Evolutionary conservation across 2,797 vertebrate genomes (phyloP), one percentile per base, ranked within the genome.

Genomic region (Anolis apletophallus): DNA sequence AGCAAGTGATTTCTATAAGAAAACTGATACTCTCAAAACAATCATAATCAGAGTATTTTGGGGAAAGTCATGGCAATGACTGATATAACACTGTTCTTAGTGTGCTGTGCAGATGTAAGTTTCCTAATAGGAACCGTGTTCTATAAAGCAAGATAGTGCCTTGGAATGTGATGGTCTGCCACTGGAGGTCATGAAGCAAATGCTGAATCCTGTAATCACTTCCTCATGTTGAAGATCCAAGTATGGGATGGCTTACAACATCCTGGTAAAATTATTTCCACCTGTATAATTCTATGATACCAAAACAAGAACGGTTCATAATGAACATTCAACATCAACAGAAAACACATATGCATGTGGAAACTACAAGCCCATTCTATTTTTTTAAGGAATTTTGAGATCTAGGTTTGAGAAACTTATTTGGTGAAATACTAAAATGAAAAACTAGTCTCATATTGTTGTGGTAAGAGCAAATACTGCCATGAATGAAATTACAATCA

Each of bases 41-140:
- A 21, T 75, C 12, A 68, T 14, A n/a, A 76, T 5, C 17, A 46
- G 16, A 57, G 34, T 74, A 40, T 23, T 61, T 54, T 73, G 57
- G 23, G 29, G 55, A 29, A 81, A 73, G 61, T 59, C 46, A 52
- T 23, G 32, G 29, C 40, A 74, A 23, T 32, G 55, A 59, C 19
- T 19, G 34, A 59, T 59, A 72, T 83, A 61, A 59, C 54, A 36
- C 9, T 67, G 7, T 77, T 77, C 77, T 75, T 19, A 54, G 36
- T 46, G 68, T 68, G 59, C 46, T 26, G 12, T 81, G 52, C 40
- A 68, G 72, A 85, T 50, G 85, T 71, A 76, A 89, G 86, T 50
- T 81, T 81, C n/a, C 40, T 32, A 68, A 81, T 21, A 5, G 17
- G 32, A 50, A 68, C 0, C 10, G 11, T 21, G 17, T 32, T 80